These are phyloP conservation scores for Lagocephalus sceleratus DNA, from an alignment of 2,797 vertebrate genomes.

Conservation along the genomic window DNA sequence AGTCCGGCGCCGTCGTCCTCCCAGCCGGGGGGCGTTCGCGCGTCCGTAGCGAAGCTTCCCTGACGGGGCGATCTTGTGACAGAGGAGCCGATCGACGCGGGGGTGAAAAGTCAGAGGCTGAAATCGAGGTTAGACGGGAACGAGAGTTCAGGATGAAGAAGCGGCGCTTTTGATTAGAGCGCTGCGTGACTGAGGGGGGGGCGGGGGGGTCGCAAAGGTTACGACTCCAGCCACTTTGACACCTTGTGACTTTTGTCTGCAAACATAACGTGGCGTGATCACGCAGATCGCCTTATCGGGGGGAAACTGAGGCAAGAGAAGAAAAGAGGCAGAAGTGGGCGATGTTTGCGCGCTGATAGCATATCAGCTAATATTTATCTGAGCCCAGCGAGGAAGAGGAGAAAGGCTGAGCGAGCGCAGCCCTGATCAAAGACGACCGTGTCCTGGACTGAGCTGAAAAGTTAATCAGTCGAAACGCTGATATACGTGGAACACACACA, in stretches of 20 bases:
- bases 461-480: slow-evolving; percentile 47
- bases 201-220: slow-evolving; percentile 32
- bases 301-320: slow-evolving; percentile 29
- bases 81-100: not conserved
- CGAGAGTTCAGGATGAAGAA: too few species aligned
- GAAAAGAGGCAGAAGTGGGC: not conserved
- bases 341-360: slow-evolving; percentile 30
- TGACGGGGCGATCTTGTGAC: not conserved
- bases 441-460: slow-evolving; percentile 18
- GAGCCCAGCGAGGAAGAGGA: slow-evolving; percentile 23
- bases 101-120: slow-evolving; percentile 32
- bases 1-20: too few species aligned
- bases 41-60: slow-evolving; percentile 3
- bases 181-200: slow-evolving; percentile 10
- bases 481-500: not conserved
- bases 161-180: not conserved
- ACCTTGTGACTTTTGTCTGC: slow-evolving; percentile 18
- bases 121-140: slow-evolving; percentile 2
- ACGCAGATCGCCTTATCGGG: slow-evolving; percentile 68
- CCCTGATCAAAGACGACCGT: slow-evolving; percentile 53
- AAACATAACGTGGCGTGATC: slow-evolving; percentile 16
- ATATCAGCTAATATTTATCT: slow-evolving; percentile 35
- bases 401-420: slow-evolving; percentile 24
- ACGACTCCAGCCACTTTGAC: slow-evolving; percentile 7
- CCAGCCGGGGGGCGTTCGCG: too few species aligned